These are phyloP conservation scores for Chaetura pelagica DNA, from an alignment of 2,113 vertebrate species.

Conservation along the genomic window DNA sequence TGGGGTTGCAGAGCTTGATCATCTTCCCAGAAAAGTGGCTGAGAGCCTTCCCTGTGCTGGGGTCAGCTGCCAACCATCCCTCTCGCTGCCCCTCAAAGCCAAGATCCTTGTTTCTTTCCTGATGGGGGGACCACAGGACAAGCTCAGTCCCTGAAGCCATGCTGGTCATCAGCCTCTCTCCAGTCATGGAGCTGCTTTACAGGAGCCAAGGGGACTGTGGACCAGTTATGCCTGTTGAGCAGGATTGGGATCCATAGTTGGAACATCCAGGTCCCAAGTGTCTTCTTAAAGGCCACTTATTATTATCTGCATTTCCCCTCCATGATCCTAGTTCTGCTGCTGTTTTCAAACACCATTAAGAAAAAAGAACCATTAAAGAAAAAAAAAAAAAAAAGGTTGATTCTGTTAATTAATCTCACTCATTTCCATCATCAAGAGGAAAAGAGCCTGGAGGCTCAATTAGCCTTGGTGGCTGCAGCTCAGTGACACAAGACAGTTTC, in stretches of 20 bases:
- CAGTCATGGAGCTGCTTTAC: fast-evolving
- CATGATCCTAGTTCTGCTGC: background rate
- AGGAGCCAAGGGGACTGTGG: background rate
- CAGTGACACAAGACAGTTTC: background rate
- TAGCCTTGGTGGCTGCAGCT: constrained; percentile 11
- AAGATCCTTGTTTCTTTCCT: background rate
- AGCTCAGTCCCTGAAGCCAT: background rate
- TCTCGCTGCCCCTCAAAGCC: background rate
- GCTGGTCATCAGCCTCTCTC: background rate
- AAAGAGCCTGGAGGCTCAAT: constrained; percentile 25
- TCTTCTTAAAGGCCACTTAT: background rate
- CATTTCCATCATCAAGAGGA: background rate
- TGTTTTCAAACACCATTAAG: background rate
- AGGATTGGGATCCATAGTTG: background rate
- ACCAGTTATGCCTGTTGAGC: background rate
- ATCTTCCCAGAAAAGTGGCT: fast-evolving
- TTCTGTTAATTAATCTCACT: constrained; percentile 36
- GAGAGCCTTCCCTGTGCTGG: fast-evolving
- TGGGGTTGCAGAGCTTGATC: background rate
- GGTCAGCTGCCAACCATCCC: background rate
- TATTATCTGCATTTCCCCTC: background rate
- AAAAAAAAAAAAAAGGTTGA: background rate
- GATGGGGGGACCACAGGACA: background rate
- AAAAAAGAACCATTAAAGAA: background rate
- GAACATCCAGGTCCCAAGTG: background rate